These are phyloP conservation scores for Hephaestus fuliginosus DNA, from an alignment of 2,797 vertebrate genomes.

Conservation along the genomic window DNA sequence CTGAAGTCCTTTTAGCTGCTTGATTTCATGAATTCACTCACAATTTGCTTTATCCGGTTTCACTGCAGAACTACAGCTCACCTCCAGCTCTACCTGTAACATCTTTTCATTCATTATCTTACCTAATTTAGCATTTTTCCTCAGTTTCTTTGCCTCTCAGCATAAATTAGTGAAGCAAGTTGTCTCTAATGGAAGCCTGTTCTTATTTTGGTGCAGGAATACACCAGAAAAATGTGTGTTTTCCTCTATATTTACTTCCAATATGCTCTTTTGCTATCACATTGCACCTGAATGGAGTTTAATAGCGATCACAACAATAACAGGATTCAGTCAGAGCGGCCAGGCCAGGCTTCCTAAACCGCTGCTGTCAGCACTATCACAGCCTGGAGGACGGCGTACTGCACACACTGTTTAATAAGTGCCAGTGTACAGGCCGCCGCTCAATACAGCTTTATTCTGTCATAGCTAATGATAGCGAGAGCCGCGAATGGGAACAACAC, in stretches of 20 bases:
- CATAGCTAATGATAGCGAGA: slow-evolving; percentile 53
- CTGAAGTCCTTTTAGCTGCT: neutral
- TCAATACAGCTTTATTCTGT: slow-evolving; percentile 65
- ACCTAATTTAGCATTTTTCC: neutral
- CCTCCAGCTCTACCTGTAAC: too few relatives aligned
- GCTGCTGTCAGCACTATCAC: slow-evolving; percentile 63
- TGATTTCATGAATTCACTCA: neutral
- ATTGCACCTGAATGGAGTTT: slow-evolving; percentile 20
- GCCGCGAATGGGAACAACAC: slow-evolving; percentile 44
- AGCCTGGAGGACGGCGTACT: slow-evolving; percentile 8
- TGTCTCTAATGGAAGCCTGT: neutral
- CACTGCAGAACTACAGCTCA: neutral
- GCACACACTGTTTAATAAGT: slow-evolving; percentile 54
- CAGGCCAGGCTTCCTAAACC: slow-evolving; percentile 27
- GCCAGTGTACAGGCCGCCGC: slow-evolving; percentile 30
- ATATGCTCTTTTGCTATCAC: neutral
- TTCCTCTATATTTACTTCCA: neutral
- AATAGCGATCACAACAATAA: slow-evolving; percentile 43
- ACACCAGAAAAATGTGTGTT: neutral
- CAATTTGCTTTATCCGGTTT: neutral
- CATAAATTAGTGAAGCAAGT: neutral
- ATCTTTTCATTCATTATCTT: neutral
- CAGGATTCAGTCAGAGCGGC: slow-evolving; percentile 17
- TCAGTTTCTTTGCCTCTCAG: neutral
- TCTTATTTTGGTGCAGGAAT: neutral